Conservation (phyloP, 2,888 invertebrate species). For the Leucophenga montana region DNA sequence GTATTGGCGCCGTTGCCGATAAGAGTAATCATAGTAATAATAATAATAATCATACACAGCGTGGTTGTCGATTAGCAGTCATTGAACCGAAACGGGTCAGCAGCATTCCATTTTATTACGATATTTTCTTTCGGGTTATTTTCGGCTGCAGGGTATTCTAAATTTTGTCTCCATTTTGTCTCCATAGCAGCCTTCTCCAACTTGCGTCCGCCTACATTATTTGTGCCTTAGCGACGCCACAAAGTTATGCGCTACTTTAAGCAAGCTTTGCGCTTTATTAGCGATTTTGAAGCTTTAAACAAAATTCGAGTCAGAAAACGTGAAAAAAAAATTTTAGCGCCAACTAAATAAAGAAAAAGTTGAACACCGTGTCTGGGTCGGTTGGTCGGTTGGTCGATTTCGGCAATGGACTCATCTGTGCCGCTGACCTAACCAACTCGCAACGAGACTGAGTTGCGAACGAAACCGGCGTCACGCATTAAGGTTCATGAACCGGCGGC, state of each 20-base stretch:
- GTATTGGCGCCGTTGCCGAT: too few relatives aligned
- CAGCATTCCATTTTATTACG: too few relatives aligned
- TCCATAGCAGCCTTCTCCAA: too few relatives aligned
- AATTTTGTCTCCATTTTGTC: too few relatives aligned
- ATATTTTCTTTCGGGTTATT: too few relatives aligned
- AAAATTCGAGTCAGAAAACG: not conserved
- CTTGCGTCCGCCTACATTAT: too few relatives aligned
- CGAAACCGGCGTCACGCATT: slow-evolving; percentile 8
- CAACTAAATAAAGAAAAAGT: not conserved
- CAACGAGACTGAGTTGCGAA: not conserved
- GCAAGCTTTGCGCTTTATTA: not conserved
- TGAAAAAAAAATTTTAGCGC: too few relatives aligned
- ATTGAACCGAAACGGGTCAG: too few relatives aligned
- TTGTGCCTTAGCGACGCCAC: not conserved
- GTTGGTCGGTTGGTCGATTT: not conserved
- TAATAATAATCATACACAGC: slow-evolving; percentile 5
- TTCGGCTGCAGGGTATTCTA: too few relatives aligned
- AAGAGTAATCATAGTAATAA: not conserved
- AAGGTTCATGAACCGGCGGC: slow-evolving; percentile 5
- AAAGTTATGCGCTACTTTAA: not conserved
- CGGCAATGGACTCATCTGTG: not conserved
- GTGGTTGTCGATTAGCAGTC: not conserved
- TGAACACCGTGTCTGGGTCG: not conserved
- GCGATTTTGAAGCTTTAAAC: not conserved
- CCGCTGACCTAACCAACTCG: too few relatives aligned